phyloP scores from a whole-genome alignment of 2,888 invertebrate genomes.

The Chydorus sphaericus region DNA sequence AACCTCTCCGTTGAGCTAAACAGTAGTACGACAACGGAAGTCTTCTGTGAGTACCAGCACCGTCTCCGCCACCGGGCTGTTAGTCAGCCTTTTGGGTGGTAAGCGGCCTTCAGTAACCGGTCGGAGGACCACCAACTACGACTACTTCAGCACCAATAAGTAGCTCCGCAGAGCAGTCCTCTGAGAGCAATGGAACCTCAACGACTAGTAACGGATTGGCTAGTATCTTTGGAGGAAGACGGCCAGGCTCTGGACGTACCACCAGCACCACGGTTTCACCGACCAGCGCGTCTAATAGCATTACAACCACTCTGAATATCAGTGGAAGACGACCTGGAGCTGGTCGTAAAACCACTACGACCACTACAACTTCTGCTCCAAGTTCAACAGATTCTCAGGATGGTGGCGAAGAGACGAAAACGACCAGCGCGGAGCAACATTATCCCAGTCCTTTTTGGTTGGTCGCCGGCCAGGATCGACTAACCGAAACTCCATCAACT shows the following conservation, averaged over 20 bases:
- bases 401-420: not conserved
- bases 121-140: not conserved
- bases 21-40: not conserved
- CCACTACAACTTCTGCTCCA: not conserved
- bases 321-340: no score
- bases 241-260: not conserved
- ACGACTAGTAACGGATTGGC: not conserved
- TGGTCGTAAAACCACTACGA: not conserved
- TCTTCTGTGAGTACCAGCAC: not conserved
- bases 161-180: not conserved
- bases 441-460: not conserved
- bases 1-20: not conserved
- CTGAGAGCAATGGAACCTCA: not conserved
- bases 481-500: no score
- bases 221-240: not conserved
- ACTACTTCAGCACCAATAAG: not conserved
- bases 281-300: not conserved
- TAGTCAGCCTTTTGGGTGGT: not conserved
- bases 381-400: not conserved
- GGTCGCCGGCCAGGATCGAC: not conserved
- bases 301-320: not conserved
- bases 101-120: no score
- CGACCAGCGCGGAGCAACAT: not conserved
- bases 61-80: not conserved
- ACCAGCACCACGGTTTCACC: not conserved